A percentile compares a stretch with the other conserved stretches of the same genome.
phyloP scores from a whole-genome alignment of 2,888 invertebrate genomes.

The Torymus auratus region DNA sequence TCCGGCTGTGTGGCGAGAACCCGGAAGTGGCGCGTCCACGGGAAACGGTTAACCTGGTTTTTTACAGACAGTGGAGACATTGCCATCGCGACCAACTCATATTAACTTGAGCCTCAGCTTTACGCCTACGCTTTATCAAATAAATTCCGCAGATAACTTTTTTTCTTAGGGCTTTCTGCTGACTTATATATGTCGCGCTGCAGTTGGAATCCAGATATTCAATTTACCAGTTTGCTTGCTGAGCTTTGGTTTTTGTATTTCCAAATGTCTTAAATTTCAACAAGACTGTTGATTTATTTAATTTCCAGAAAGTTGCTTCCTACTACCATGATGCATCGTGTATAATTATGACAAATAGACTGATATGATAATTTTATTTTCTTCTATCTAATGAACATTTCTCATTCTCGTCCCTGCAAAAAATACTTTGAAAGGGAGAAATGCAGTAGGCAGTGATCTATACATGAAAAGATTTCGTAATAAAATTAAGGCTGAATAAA shows the following conservation, averaged over 20 bases:
- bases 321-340: too few relatives aligned
- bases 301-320: too few relatives aligned
- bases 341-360: too few relatives aligned
- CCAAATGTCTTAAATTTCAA: too few relatives aligned
- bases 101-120: slow-evolving; percentile 10
- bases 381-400: too few relatives aligned
- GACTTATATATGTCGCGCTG: neutral
- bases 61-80: slow-evolving; percentile 2
- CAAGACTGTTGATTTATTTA: too few relatives aligned
- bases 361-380: too few relatives aligned
- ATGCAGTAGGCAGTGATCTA: too few relatives aligned
- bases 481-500: too few relatives aligned
- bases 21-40: slow-evolving; percentile 28
- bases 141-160: slow-evolving; percentile 28
- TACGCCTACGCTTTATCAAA: slow-evolving; percentile 35
- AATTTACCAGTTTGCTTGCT: neutral
- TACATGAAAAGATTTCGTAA: too few relatives aligned
- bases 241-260: neutral
- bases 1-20: slow-evolving; percentile 13
- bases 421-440: too few relatives aligned
- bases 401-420: too few relatives aligned
- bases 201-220: slow-evolving; percentile 26
- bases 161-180: slow-evolving; percentile 5
- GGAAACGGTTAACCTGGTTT: slow-evolving; percentile 25
- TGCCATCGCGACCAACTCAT: slow-evolving; percentile 20